Base-by-base conservation (phyloP, 2,888 invertebrate genomes). In the Lycocerus yunnanus region DNA sequence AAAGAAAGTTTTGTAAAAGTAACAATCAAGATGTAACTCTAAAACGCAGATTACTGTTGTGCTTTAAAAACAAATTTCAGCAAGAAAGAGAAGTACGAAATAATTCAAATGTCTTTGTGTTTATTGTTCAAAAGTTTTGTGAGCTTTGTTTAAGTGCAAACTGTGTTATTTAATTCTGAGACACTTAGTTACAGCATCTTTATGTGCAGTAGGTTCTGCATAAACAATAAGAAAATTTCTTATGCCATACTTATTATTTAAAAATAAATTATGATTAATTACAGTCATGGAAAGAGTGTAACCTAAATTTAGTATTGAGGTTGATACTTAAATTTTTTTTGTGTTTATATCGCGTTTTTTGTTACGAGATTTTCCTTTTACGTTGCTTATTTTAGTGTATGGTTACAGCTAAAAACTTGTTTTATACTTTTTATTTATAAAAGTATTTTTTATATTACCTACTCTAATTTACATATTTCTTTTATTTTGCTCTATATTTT, bases 21-120 rank as follows among this genome's bases (percentile, higher is more conserved):
- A 68, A 75, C 70, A 74, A 74, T 74, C 73, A 74, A 69, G 73
- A 70, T 70, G 73, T 74, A 70, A 70, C 73, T 74, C 66, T 66
- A 69, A 71, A 73, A 73, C 73, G 73, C 66, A 73, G 73, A 73
- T 73, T 73, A 73, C 73, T 69, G 69, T 66, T 65, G 73, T 68
- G 76, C 74, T 78, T 75, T 72, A 72, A 78, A 79, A 79, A 78
- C 79, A 80, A 80, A 18, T 80, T 78, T 78, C 77, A 73, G 75
- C 72, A 76, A 77, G 78, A 74, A 72, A 71, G 73, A 78, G 77
- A 72, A 74, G 79, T 80, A 76, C 75, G 80, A 78, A 81, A 79
- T 79, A 80, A 80, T 81, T 80, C 78, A 81, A 79, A 79, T 76
- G 78, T 80, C 78, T 78, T 77, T 77, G 75, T 77, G 72, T 74